A percentile compares a stretch with the other conserved stretches of the same genome.
Evolutionary conservation across 2,113 vertebrate genomes (phyloP).

Genomic region (Apeltes quadracus): DNA sequence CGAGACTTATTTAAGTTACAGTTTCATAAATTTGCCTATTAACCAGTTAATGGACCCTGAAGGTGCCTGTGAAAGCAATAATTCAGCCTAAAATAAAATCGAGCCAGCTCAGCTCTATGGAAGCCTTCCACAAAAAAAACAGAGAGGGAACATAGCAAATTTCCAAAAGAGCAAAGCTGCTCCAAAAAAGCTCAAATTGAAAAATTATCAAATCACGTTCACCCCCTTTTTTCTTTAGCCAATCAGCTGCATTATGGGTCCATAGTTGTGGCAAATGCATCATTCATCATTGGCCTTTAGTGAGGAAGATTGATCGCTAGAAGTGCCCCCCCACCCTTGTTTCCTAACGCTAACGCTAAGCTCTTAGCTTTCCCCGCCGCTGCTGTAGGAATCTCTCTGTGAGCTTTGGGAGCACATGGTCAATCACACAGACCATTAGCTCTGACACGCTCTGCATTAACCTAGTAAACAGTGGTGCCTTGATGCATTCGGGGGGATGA

Average conservation of each 20-base stretch:
- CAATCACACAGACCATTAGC: conserved; percentile 58
- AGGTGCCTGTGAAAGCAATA: conserved; percentile 2
- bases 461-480: conserved; percentile 50
- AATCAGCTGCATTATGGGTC: conserved; percentile 12
- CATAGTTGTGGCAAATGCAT: neutral
- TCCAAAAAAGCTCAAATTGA: conserved; percentile 17
- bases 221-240: conserved; percentile 7
- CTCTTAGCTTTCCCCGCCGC: conserved; percentile 13
- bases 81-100: neutral
- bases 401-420: conserved; percentile 38
- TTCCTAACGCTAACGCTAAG: conserved; percentile 6
- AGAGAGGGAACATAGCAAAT: neutral
- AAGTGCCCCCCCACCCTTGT: neutral
- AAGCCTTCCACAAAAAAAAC: neutral
- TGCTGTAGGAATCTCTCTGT: conserved; percentile 39
- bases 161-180: neutral
- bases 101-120: neutral
- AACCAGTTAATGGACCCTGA: neutral
- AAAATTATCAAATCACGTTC: conserved; percentile 19
- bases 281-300: neutral
- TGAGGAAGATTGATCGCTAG: neutral
- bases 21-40: neutral
- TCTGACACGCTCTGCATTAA: conserved; percentile 43
- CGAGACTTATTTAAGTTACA: neutral
- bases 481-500: conserved; percentile 40